These are phyloP conservation scores for Amblyjoppa fuscipennis DNA, from an alignment of 2,888 invertebrate genomes.

Conservation along the genomic window DNA sequence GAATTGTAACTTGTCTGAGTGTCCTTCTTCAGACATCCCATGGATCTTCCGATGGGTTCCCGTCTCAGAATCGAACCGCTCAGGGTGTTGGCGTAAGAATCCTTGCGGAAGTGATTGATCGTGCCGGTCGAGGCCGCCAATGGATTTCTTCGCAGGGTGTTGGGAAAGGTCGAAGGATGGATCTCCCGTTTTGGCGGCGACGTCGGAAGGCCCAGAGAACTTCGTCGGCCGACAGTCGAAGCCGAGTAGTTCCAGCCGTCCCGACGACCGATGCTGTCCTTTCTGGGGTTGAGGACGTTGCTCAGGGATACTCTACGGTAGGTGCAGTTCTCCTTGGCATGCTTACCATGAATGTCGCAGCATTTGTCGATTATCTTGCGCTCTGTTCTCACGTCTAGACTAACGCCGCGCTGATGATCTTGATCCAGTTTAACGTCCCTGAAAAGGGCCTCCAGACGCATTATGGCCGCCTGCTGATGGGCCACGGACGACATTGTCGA, in stretches of 20 bases:
- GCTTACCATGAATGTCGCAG: constrained; percentile 90
- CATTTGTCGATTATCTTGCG: constrained; percentile 88
- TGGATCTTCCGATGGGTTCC: constrained; percentile 84
- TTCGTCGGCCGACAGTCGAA: constrained; percentile 69
- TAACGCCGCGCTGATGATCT: constrained; percentile 69
- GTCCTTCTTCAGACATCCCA: constrained; percentile 82
- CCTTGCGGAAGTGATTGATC: constrained; percentile 78
- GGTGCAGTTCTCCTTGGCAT: constrained; percentile 85
- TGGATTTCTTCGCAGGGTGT: constrained; percentile 88
- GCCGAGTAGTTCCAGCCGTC: constrained; percentile 70
- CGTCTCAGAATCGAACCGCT: constrained; percentile 83
- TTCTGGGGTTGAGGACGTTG: constrained; percentile 86
- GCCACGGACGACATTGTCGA: constrained; percentile 77
- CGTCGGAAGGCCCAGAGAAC: constrained; percentile 82
- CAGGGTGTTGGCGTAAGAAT: constrained; percentile 72
- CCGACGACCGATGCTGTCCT: constrained; percentile 76
- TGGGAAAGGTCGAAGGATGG: constrained; percentile 91
- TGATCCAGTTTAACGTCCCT: constrained; percentile 88
- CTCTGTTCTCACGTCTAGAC: constrained; percentile 85
- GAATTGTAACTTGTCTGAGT: constrained; percentile 77
- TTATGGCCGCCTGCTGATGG: constrained; percentile 89
- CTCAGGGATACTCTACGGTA: constrained; percentile 88
- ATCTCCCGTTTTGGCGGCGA: constrained; percentile 87
- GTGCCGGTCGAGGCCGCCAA: constrained; percentile 84
- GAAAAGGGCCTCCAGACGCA: constrained; percentile 91